These are phyloP conservation scores for Mustela erminea DNA, from an alignment of 2,797 vertebrate species.

Conservation along the genomic window DNA sequence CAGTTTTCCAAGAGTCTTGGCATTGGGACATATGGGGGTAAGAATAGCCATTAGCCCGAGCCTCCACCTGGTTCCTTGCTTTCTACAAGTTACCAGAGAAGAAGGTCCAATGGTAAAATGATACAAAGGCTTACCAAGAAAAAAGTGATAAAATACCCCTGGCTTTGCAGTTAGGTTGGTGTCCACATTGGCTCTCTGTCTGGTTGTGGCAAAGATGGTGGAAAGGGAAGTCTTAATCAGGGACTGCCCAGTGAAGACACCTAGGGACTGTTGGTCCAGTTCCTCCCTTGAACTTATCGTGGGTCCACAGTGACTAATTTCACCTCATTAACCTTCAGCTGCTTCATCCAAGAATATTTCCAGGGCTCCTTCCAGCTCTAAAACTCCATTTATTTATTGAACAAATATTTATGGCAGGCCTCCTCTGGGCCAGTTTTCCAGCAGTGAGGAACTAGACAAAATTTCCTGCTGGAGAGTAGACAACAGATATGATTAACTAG, in stretches of 20 bases:
- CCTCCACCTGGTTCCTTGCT: background rate
- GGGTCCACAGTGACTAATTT: background rate
- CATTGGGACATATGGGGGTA: background rate
- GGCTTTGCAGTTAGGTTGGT: background rate
- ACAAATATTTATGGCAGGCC: background rate
- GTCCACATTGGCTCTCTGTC: background rate
- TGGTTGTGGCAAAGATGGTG: background rate
- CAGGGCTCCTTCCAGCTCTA: background rate
- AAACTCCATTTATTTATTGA: background rate
- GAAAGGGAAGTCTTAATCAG: accelerated
- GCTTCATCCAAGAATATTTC: background rate
- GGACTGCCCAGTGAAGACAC: background rate
- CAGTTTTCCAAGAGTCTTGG: background rate
- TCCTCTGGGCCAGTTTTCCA: background rate
- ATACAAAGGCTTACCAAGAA: background rate
- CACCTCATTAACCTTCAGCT: background rate
- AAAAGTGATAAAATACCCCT: background rate
- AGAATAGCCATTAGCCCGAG: background rate
- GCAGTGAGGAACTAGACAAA: background rate
- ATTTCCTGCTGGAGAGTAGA: background rate
- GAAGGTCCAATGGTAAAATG: background rate
- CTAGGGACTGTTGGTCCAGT: background rate
- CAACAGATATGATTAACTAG: background rate
- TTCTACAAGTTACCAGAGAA: background rate
- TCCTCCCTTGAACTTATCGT: background rate